Evolutionary conservation across 2,888 invertebrate species (phyloP).

Genomic region (Dinocampus coccinellae): DNA sequence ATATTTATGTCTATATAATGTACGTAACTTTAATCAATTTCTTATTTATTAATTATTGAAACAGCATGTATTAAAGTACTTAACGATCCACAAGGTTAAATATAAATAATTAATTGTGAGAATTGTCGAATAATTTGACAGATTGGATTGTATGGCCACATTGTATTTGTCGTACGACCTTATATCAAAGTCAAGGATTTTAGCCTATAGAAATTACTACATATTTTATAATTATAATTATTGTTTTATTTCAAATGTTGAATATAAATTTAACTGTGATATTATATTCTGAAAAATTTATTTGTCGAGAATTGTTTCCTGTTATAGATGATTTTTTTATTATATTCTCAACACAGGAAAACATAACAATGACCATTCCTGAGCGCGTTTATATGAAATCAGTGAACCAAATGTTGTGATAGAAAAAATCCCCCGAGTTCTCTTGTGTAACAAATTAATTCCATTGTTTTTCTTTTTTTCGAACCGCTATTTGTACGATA

Average conservation of each 20-base stretch:
- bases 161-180: neutral
- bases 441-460: neutral
- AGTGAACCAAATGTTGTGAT: conserved; percentile 49
- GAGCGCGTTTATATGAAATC: conserved; percentile 44
- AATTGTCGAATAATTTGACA: conserved; percentile 10
- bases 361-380: conserved; percentile 49
- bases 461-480: neutral
- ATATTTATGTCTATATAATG: too few species aligned
- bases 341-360: conserved; percentile 43
- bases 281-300: neutral
- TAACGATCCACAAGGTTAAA: conserved; percentile 25
- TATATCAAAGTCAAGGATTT: conserved; percentile 34
- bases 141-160: neutral
- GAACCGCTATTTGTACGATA: too few species aligned
- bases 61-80: conserved; percentile 3
- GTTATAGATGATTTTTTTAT: conserved; percentile 46
- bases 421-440: conserved; percentile 37
- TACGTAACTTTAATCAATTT: neutral
- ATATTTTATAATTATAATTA: too few species aligned
- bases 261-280: neutral
- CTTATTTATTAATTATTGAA: neutral
- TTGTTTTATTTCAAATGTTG: neutral
- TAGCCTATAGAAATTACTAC: neutral
- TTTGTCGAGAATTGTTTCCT: conserved; percentile 13
- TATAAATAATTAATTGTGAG: conserved; percentile 24